Evolutionary conservation across 1,140 invertebrate genomes (phyloP), one percentile per base, ranked within the genome.

Genomic region (Drosophila eugracilis): DNA sequence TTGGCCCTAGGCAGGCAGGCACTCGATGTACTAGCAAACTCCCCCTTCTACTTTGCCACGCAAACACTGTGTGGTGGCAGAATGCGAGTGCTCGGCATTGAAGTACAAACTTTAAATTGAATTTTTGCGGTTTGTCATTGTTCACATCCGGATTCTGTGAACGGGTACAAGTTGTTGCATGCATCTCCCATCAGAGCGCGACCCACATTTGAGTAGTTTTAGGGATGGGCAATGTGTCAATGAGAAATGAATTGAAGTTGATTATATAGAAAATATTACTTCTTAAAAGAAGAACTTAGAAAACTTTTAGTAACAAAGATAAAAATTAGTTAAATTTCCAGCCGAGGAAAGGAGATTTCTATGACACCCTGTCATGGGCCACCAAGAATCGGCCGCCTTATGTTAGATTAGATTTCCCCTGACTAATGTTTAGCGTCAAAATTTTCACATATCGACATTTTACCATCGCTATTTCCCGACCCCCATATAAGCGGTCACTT

Each of bases 101-200:
- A 85, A 86, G 78, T 85, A 74, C 66, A 78, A 85, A 85, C 73
- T 85, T 85, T 85, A 85, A 85, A 85, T 85, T 86, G 83, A 86
- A 86, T 86, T 86, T 81, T 75, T 86, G 81, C 83, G 81, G 81
- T 77, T 81, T 86, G 83, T 88, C 81, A 86, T 86, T 86, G 83
- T 78, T 78, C 69, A 47, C 83, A 74, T 72, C 77, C 69, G 67
- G 52, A 58, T 65, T 55, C 57, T 62, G 58, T 81, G 19, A 36
- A 12, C 66, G 50, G 22, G 22, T 41, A 19, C 10, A 59, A 28
- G 41, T 34, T 32, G 30, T 15, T 15, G 26, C 39, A 15, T 59
- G 36, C 55, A 60, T 19, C 9, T 42, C 5, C 52, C 15, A 21
- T 7, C 30, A 47, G 32, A 21, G 22, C 58, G 45, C 26, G 47